A percentile compares a stretch with the other conserved stretches of the same genome.
These are phyloP conservation scores for Montifringilla adamsi DNA, from an alignment of 2,113 vertebrate species.

Conservation along the genomic window DNA sequence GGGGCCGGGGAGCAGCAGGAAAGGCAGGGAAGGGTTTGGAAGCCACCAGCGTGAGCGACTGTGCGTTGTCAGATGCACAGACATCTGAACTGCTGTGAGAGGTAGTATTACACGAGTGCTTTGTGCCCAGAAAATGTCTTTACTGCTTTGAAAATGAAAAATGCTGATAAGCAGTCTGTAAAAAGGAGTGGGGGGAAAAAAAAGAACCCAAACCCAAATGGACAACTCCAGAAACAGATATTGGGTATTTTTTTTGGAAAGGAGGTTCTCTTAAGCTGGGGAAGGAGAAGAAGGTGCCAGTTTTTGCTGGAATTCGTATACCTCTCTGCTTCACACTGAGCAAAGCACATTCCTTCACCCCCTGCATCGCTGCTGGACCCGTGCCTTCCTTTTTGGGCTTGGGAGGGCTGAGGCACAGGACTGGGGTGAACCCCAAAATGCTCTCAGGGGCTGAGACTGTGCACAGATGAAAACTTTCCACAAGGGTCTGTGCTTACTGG, in stretches of 20 bases:
- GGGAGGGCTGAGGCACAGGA: background rate
- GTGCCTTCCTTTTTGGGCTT: background rate
- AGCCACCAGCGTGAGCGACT: background rate
- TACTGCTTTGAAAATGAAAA: constrained; percentile 46
- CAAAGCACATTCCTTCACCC: background rate
- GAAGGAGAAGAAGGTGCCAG: background rate
- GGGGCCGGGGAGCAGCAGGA: background rate
- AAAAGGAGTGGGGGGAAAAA: background rate
- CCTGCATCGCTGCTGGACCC: background rate
- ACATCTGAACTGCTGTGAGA: constrained; percentile 37
- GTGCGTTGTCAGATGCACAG: background rate
- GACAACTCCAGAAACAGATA: background rate
- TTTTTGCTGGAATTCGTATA: background rate
- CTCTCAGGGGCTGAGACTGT: background rate
- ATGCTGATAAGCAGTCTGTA: background rate
- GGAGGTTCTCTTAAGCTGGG: background rate
- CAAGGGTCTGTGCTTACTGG: background rate
- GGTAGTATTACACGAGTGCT: constrained; percentile 40
- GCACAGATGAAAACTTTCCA: background rate
- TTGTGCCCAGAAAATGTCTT: constrained; percentile 30
- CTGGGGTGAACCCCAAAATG: background rate
- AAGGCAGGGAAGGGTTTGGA: background rate
- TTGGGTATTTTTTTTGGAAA: background rate
- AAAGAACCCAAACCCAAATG: too few relatives aligned
- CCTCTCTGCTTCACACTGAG: background rate